These are phyloP conservation scores for Catharus minimus DNA, from an alignment of 2,113 vertebrate genomes.

Conservation along the genomic window DNA sequence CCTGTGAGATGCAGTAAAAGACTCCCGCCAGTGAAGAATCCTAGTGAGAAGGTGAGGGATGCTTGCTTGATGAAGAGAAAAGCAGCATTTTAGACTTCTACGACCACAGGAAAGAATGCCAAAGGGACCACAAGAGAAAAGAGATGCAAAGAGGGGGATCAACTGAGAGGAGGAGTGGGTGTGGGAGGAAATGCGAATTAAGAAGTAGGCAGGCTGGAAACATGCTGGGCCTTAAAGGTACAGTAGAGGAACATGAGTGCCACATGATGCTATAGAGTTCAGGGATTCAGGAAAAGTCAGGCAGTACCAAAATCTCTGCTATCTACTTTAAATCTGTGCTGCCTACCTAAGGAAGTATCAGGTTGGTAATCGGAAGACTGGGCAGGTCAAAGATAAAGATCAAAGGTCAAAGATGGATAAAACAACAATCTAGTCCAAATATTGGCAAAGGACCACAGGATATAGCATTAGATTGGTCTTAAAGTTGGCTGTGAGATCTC, in stretches of 20 bases:
- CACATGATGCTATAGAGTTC: neutral
- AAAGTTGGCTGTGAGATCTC: neutral
- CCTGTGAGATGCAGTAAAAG: neutral
- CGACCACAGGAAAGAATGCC: neutral
- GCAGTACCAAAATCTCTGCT: neutral
- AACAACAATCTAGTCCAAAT: neutral
- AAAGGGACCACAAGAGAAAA: neutral
- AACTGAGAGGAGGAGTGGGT: neutral
- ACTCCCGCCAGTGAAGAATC: neutral
- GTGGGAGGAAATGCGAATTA: slow-evolving; percentile 15
- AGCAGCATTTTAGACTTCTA: neutral
- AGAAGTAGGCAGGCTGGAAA: slow-evolving; percentile 16
- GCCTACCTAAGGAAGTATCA: neutral
- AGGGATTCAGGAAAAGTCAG: neutral
- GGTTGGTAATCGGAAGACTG: neutral
- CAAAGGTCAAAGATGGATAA: neutral
- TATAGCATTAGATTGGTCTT: neutral
- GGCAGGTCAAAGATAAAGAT: neutral
- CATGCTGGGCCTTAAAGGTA: neutral
- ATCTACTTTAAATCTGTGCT: neutral
- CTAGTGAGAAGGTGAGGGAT: neutral
- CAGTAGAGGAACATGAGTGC: neutral
- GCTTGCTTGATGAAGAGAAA: neutral
- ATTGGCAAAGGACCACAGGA: neutral
- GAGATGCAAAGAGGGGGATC: neutral